Conservation (phyloP, 2,113 vertebrate species). For the Tautogolabrus adspersus region DNA sequence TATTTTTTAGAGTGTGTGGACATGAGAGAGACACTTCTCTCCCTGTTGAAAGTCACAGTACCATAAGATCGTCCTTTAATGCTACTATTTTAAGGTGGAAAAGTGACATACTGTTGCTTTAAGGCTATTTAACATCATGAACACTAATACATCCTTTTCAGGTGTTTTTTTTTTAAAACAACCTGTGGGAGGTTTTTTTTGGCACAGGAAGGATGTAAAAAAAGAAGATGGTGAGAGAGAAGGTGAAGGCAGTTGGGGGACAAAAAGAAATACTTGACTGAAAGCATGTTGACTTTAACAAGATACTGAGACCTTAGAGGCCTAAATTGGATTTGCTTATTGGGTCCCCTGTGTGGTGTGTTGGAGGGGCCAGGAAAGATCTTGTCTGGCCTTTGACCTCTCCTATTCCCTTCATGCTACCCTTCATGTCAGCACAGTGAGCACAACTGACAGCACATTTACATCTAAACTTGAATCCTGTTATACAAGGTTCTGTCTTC, state of each 20-base stretch:
- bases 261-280: conserved; percentile 45
- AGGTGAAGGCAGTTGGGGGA: not conserved
- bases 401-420: conserved; percentile 8
- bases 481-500: not conserved
- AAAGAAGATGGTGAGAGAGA: conserved; percentile 6
- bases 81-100: too few species aligned
- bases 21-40: too few species aligned
- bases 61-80: too few species aligned
- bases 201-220: conserved; percentile 1
- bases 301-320: conserved; percentile 42
- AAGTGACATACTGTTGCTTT: too few species aligned
- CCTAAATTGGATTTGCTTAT: conserved; percentile 58
- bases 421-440: conserved; percentile 39
- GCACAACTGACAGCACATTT: conserved; percentile 43
- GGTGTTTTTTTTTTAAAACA: conserved; percentile 23
- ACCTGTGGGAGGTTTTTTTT: not conserved
- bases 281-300: conserved; percentile 69
- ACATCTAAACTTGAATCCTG: conserved; percentile 32
- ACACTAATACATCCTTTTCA: not conserved
- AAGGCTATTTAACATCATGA: conserved; percentile 2
- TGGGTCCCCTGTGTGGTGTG: conserved; percentile 57
- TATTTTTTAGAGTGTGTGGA: too few species aligned
- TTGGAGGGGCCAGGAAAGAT: conserved; percentile 46
- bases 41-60: too few species aligned
- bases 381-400: conserved; percentile 60